Evolutionary conservation across 53 echinoderm and acorn worm species (phyloP), one percentile per base, ranked within the genome.

Genomic region (Actinopyga echinites): DNA sequence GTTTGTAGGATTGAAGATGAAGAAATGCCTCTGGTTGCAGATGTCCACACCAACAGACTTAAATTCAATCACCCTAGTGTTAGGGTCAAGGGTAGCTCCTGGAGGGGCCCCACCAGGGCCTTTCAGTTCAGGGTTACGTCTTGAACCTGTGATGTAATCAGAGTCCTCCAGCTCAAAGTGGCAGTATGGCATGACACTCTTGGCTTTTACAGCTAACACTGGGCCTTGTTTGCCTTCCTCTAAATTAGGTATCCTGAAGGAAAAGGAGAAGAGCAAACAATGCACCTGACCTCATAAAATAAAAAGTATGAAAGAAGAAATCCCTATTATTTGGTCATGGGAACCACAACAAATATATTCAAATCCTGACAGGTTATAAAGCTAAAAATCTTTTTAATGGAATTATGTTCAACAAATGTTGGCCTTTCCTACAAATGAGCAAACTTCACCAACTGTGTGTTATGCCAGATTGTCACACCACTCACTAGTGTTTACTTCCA

Each of bases 141-240:
- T 83, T 64, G 99, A 92, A 31, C 99, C 94, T 12, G 91, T 92
- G 99, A 99, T 91, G 94, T 99, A 99, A 78, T 99, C 99, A 9
- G 99, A 99, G 85, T 99, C 94, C 35, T 99, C 99, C 43, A 99
- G 89, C 44, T 99, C 99, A 89, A 99, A 99, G 90, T 99, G 99
- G 68, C 99, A 99, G 92, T 89, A 99, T 49, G 99, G 99, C 99
- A 99, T 99, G 45, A 99, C 79, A 69, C 99, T 99, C 69, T 87
- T 88, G 4, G 92, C 99, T 63, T 83, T 88, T 28, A 95, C 85
- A 4, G 94, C 75, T 57, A 99, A 61, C 24, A 95, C 95, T 19
- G 99, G 99, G 12, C 99, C 99, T 55, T 99, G 99, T 85, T 99
- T 95, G 24, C 99, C 95, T 35, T 90, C 95, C 69, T 99, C 95